Evolutionary conservation across 2,797 vertebrate species (phyloP).

Genomic region (Tenualosa ilisha): DNA sequence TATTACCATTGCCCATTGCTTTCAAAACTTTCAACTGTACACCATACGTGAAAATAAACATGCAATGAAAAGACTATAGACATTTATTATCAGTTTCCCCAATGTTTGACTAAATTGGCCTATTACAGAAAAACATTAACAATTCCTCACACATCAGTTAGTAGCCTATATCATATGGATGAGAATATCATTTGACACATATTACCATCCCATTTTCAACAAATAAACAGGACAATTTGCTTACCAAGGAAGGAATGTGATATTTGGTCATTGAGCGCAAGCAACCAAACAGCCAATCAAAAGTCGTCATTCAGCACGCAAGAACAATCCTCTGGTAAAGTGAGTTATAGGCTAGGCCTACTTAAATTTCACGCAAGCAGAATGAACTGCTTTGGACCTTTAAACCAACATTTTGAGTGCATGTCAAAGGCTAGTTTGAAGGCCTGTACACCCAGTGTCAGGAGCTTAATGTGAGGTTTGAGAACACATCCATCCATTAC

Average conservation of each 20-base stretch:
- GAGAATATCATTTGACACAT: constrained; percentile 2
- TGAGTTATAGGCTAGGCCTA: neutral
- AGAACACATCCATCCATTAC: neutral
- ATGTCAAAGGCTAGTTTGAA: constrained; percentile 30
- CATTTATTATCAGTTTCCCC: neutral
- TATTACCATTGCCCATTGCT: neutral
- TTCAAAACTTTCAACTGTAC: neutral
- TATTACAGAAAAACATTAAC: neutral
- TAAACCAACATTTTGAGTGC: constrained; percentile 30
- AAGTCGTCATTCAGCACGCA: neutral
- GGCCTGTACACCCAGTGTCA: constrained; percentile 24
- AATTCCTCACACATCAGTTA: no score
- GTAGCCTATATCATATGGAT: no score
- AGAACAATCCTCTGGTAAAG: neutral
- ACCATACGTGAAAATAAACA: neutral
- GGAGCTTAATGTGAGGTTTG: neutral
- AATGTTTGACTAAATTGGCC: neutral
- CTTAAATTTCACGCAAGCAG: neutral
- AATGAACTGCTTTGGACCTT: neutral
- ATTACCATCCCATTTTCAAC: neutral
- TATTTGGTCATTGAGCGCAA: neutral
- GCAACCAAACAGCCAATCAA: neutral
- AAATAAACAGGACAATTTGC: neutral
- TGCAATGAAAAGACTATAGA: neutral
- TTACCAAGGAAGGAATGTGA: neutral